These are phyloP conservation scores for Apamea epomidion DNA, from an alignment of 2,888 invertebrate species.

Conservation along the genomic window DNA sequence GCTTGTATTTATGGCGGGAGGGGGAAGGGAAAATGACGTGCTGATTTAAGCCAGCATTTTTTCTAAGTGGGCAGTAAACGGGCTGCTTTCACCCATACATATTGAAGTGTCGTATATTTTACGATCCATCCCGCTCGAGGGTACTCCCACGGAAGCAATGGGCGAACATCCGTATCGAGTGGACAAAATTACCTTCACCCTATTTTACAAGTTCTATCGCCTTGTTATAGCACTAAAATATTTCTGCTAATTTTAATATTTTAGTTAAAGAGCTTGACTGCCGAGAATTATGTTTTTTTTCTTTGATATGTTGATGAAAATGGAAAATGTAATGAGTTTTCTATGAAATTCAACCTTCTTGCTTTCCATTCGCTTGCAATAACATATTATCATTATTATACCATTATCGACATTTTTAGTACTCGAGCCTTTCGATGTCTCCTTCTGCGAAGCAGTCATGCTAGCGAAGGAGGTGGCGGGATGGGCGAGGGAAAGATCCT, in stretches of 20 bases:
- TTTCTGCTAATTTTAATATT: constrained; percentile 24
- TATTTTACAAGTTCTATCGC: constrained; percentile 80
- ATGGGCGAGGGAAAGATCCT: too few species aligned
- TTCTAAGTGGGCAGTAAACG: constrained; percentile 89
- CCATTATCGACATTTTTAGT: background rate
- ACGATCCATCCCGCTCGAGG: constrained; percentile 86
- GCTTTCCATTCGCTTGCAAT: background rate
- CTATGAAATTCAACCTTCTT: background rate
- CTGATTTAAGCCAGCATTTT: constrained; percentile 89
- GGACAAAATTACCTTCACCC: constrained; percentile 85
- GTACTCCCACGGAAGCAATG: constrained; percentile 77
- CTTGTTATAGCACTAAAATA: constrained; percentile 62
- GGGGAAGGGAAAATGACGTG: constrained; percentile 80
- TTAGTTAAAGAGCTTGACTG: background rate
- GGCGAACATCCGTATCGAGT: constrained; percentile 83
- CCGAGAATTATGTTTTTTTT: constrained; percentile 4
- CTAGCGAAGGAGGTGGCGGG: too few species aligned
- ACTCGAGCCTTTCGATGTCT: background rate
- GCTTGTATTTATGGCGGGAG: constrained; percentile 82
- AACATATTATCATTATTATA: background rate
- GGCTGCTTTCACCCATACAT: constrained; percentile 84
- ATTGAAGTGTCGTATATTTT: constrained; percentile 89
- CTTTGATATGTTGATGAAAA: background rate
- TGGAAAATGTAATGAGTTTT: background rate
- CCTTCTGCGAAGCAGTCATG: too few species aligned